Base-by-base conservation (phyloP, 2,797 vertebrate genomes). In the Distichodus sexfasciatus region DNA sequence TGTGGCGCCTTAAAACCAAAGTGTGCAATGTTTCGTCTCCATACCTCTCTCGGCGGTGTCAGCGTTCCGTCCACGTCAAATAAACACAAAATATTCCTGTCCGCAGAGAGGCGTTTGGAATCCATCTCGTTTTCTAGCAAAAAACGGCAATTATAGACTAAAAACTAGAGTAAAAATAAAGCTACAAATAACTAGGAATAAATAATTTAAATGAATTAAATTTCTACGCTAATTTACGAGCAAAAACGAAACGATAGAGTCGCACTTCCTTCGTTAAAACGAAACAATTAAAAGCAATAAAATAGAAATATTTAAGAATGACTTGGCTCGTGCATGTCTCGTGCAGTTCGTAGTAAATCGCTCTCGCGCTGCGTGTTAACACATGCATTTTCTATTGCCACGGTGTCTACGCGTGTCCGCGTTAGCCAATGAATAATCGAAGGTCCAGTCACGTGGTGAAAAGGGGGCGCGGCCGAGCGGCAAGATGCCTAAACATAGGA, bases 41-140 rank as follows among this genome's bases (percentile, higher is more conserved):
- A 71, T 91, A 97, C 96, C 93, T 97, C 91, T 88, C 96, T 90
- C 0, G 96, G 93, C 0, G 88, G 85, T 5, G 96, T 98, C 77
- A 98, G 90, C 3, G 96, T 99, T 0, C 96, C 96, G 70, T 98
- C 96, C 87, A 99, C 96, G 33, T 98, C 96, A 84, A 99, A 99
- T 66, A 99, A 88, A 58, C 96, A 99, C 31, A 98, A 88, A 71
- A 87, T 65, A 69, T 71, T 88, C 31, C 89, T 72, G n/a, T 84
- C 84, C 10, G 77, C 19, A 0, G 81, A 21, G 74, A 78, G 9
- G 38, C 48, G 59, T 0, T 61, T 38, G 69, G 74, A 69, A 47
- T 87, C 87, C 90, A 90, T 91, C 2, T 74, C 28, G 66, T 66
- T 47, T 1, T 47, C 11, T 48, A 29, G 53, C 12, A 67, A 6